Percentiles rank a stretch among this genome's conserved stretches.
These are phyloP conservation scores for Oriolus oriolus DNA, from an alignment of 2,113 vertebrate species.

Conservation along the genomic window DNA sequence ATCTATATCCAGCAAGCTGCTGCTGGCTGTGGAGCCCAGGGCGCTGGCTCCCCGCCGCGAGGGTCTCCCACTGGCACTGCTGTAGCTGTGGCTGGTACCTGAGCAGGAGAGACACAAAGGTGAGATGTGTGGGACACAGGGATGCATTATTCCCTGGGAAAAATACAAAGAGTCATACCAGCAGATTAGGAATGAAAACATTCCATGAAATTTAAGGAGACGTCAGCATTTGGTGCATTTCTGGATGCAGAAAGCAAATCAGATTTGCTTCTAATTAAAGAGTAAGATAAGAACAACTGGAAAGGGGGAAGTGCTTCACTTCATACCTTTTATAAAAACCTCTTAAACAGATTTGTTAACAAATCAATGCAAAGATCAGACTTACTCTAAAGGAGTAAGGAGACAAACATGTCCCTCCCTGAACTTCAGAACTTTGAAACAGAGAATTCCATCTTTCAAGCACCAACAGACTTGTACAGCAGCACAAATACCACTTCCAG, in stretches of 20 bases:
- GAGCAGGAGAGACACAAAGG: neutral
- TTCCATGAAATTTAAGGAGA: neutral
- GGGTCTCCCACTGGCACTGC: constrained; percentile 66
- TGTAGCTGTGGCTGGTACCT: constrained; percentile 70
- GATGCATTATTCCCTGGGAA: neutral
- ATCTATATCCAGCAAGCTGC: constrained; percentile 90
- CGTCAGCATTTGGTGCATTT: neutral
- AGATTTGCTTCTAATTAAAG: neutral
- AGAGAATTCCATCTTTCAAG: neutral
- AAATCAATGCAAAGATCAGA: neutral
- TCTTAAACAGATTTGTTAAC: neutral
- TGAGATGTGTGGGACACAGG: neutral
- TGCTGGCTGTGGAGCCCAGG: constrained; percentile 72
- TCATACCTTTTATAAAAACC: neutral
- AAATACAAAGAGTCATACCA: neutral
- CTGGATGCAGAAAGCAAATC: neutral
- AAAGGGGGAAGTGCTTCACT: neutral
- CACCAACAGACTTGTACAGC: neutral
- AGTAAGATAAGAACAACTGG: neutral
- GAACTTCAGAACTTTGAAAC: neutral
- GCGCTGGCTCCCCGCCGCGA: constrained; percentile 63
- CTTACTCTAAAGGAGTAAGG: neutral
- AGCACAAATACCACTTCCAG: neutral
- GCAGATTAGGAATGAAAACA: neutral
- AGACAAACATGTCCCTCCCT: neutral